Percentiles rank a stretch among this genome's conserved stretches.
These are phyloP conservation scores for Gobiocypris rarus DNA, from an alignment of 2,113 vertebrate species.

Conservation along the genomic window DNA sequence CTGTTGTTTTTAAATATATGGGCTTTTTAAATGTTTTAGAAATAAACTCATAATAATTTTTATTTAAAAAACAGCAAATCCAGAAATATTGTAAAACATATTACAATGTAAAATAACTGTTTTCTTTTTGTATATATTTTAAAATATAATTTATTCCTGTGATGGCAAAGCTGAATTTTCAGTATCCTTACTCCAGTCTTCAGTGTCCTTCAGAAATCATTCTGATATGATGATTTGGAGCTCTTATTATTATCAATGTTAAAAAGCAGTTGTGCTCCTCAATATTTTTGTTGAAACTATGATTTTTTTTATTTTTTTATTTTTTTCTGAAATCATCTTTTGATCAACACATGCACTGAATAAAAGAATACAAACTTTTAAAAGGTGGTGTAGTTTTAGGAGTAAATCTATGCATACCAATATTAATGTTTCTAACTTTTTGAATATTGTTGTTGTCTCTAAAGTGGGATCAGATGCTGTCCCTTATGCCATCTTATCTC, in stretches of 20 bases:
- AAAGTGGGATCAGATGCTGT: slow-evolving; percentile 61
- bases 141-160: too few relatives aligned
- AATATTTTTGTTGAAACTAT: neutral
- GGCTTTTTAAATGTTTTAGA: too few relatives aligned
- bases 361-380: neutral
- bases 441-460: neutral
- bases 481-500: slow-evolving; percentile 65
- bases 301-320: too few relatives aligned
- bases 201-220: neutral
- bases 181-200: too few relatives aligned
- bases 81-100: too few relatives aligned
- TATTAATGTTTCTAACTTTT: neutral
- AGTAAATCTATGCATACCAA: neutral
- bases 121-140: too few relatives aligned
- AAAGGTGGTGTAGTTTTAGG: too few relatives aligned
- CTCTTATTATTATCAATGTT: neutral
- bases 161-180: too few relatives aligned
- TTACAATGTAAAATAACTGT: too few relatives aligned
- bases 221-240: neutral
- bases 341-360: too few relatives aligned
- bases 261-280: neutral
- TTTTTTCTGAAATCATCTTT: too few relatives aligned
- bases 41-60: too few relatives aligned
- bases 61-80: neutral
- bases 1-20: neutral